phyloP scores from a whole-genome alignment of 2,888 invertebrate genomes.

The Podotricha telesiphe region DNA sequence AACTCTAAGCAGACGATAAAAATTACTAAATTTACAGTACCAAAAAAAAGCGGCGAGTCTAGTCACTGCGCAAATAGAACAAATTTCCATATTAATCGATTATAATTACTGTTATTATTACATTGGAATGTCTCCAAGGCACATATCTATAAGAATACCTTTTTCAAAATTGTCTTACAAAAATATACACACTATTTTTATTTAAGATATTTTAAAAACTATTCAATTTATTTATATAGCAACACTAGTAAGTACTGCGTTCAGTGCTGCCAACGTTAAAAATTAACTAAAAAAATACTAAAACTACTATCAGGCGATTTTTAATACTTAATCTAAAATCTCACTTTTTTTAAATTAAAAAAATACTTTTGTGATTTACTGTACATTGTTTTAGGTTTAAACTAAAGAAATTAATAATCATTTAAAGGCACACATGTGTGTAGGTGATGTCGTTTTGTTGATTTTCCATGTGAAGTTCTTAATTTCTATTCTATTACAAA shows the following conservation, averaged over 20 bases:
- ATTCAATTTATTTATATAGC: constrained; percentile 21
- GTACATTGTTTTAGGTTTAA: neutral
- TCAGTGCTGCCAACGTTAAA: constrained; percentile 32
- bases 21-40: too few species aligned
- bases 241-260: constrained; percentile 37
- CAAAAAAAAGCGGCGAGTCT: too few species aligned
- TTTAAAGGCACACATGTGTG: neutral
- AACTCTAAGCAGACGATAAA: too few species aligned
- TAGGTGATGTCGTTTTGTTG: neutral
- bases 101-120: neutral
- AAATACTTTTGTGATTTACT: constrained; percentile 25
- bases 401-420: too few species aligned
- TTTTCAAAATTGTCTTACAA: constrained; percentile 22
- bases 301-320: constrained; percentile 37
- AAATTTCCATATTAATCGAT: too few species aligned
- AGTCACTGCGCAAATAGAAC: too few species aligned
- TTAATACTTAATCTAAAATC: constrained; percentile 34
- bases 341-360: constrained; percentile 9
- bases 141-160: constrained; percentile 16
- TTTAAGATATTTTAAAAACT: constrained; percentile 10
- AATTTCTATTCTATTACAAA: too few species aligned
- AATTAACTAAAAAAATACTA: constrained; percentile 29
- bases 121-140: constrained; percentile 38
- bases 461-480: too few species aligned
- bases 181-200: constrained; percentile 33